These are phyloP conservation scores for Platerodrilus igneus DNA, from an alignment of 2,888 invertebrate genomes.

Conservation along the genomic window DNA sequence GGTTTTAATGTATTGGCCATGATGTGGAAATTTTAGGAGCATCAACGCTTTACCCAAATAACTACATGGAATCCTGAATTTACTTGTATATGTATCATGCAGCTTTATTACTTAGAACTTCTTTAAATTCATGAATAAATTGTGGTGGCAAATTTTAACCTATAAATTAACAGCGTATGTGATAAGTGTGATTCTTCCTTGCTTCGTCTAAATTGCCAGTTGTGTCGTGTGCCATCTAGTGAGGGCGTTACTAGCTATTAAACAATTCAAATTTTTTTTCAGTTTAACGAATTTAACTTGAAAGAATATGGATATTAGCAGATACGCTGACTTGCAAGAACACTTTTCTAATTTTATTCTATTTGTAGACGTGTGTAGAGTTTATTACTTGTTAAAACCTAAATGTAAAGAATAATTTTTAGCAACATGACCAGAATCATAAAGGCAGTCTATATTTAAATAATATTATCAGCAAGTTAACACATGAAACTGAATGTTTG, in stretches of 20 bases:
- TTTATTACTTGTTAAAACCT: neutral
- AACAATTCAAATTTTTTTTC: neutral
- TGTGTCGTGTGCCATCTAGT: neutral
- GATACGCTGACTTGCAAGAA: conserved; percentile 8
- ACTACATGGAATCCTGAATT: too few species aligned
- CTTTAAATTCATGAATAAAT: too few species aligned
- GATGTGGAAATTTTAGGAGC: too few species aligned
- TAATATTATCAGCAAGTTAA: neutral
- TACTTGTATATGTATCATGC: too few species aligned
- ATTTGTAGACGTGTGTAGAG: conserved; percentile 8
- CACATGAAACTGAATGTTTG: conserved; percentile 6
- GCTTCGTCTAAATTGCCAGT: neutral
- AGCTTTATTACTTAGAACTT: too few species aligned
- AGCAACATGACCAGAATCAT: conserved; percentile 7
- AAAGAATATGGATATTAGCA: conserved; percentile 1
- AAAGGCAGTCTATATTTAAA: neutral
- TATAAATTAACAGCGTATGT: too few species aligned
- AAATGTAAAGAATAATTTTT: conserved; percentile 4
- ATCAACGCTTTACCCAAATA: too few species aligned
- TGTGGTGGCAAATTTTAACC: too few species aligned
- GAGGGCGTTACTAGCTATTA: neutral
- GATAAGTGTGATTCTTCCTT: conserved; percentile 1
- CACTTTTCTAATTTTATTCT: conserved; percentile 6
- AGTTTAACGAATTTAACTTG: neutral
- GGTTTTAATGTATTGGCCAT: too few species aligned